Conservation (phyloP, 2,113 vertebrate species). For the Bungarus multicinctus region DNA sequence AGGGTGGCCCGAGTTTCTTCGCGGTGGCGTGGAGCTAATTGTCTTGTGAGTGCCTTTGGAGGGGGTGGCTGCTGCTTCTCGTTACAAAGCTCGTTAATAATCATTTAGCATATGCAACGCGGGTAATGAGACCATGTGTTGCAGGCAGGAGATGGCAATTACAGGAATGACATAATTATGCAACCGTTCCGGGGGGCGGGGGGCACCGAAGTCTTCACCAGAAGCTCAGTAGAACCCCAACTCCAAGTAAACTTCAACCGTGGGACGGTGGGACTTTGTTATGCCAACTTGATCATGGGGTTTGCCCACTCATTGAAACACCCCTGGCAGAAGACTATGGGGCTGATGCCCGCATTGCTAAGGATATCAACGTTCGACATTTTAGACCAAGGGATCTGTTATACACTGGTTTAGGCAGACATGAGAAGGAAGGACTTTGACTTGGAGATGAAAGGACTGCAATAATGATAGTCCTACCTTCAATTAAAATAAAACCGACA, state of each 20-base stretch:
- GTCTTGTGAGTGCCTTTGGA: conserved; percentile 53
- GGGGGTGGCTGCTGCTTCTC: conserved; percentile 35
- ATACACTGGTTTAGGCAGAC: not conserved
- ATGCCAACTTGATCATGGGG: fast-evolving
- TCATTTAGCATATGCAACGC: conserved; percentile 67
- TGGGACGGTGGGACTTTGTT: no score
- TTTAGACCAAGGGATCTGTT: fast-evolving
- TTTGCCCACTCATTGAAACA: not conserved
- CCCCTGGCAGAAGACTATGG: not conserved
- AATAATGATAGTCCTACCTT: not conserved
- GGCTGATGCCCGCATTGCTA: not conserved
- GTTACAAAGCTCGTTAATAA: conserved; percentile 67
- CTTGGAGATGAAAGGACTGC: not conserved
- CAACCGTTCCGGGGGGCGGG: conserved; percentile 35
- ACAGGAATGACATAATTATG: conserved; percentile 60
- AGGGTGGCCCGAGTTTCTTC: not conserved
- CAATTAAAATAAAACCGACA: not conserved
- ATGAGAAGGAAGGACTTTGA: not conserved
- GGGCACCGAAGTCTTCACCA: not conserved
- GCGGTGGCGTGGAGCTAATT: conserved; percentile 59
- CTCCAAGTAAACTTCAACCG: not conserved
- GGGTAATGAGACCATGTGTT: conserved; percentile 63
- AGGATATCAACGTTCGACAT: not conserved
- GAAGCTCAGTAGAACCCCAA: not conserved
- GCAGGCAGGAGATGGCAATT: conserved; percentile 60